These are phyloP conservation scores for Cichladusa arquata DNA, from an alignment of 2,113 vertebrate genomes.

Conservation along the genomic window DNA sequence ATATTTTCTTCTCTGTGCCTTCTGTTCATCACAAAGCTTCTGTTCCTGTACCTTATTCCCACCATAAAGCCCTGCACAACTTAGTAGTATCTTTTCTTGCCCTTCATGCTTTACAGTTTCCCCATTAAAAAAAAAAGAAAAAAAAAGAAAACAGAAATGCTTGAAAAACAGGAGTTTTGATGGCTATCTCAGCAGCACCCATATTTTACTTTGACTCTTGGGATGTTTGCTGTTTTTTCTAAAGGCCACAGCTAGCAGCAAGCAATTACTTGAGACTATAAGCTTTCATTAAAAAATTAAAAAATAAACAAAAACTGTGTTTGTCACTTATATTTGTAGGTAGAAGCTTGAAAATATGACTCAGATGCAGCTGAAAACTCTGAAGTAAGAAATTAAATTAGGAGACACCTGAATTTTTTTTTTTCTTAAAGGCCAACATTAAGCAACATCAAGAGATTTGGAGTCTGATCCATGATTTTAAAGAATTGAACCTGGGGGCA, in stretches of 20 bases:
- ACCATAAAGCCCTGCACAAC: neutral
- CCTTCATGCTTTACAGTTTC: neutral
- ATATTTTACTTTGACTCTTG: neutral
- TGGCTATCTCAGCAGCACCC: neutral
- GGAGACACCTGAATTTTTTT: neutral
- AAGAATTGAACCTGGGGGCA: neutral
- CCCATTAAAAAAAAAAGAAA: neutral
- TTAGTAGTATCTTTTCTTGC: neutral
- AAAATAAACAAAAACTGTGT: neutral
- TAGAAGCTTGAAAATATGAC: neutral
- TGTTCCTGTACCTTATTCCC: constrained; percentile 30
- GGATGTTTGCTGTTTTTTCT: neutral
- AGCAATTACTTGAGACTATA: neutral
- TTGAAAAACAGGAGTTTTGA: neutral
- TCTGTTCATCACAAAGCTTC: constrained; percentile 53
- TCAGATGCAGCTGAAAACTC: neutral
- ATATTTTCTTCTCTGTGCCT: constrained; percentile 56
- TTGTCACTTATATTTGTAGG: neutral
- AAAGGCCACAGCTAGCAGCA: neutral
- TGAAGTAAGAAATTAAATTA: neutral
- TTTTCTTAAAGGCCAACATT: neutral
- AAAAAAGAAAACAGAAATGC: neutral
- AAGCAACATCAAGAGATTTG: neutral
- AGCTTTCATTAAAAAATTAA: neutral
- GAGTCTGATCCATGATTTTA: neutral